Evolutionary conservation across 30 jellyfish, hydroid and myxozoan species (phyloP).

Genomic region (Aurelia aurita complex sp. Pacific): DNA sequence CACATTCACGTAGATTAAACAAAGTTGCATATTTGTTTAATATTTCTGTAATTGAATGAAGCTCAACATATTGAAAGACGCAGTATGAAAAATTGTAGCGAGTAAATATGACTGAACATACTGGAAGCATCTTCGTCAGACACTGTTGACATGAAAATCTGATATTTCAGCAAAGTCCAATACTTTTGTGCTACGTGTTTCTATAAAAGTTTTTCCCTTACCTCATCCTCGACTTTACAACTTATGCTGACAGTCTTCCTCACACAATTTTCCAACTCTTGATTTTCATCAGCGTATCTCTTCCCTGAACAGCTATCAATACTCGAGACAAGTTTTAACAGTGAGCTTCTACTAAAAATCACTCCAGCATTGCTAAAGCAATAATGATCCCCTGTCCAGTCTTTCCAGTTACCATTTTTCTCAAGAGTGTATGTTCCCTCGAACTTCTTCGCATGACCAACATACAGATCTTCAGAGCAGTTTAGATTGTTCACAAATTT

Average conservation of each 20-base stretch:
- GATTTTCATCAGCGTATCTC: constrained; percentile 36
- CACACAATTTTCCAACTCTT: constrained; percentile 45
- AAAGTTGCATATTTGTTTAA: no score
- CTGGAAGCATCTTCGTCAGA: no score
- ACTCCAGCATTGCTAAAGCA: constrained; percentile 73
- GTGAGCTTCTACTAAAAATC: constrained; percentile 65
- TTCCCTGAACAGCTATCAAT: constrained; percentile 38
- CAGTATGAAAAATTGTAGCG: no score
- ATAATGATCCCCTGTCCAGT: constrained; percentile 47
- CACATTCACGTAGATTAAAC: no score
- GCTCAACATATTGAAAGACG: no score
- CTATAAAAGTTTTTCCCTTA: constrained; percentile 9
- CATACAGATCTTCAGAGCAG: constrained; percentile 77
- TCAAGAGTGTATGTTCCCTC: constrained; percentile 48
- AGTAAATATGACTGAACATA: no score
- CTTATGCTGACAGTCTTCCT: constrained; percentile 38
- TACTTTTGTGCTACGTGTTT: not conserved
- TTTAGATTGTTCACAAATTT: constrained; percentile 61
- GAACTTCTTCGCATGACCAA: constrained; percentile 75
- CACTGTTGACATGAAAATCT: no score
- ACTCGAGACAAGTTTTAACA: constrained; percentile 48
- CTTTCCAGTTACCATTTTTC: constrained; percentile 53
- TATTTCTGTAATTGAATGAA: no score
- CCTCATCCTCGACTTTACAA: constrained; percentile 62
- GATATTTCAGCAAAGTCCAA: not conserved